These are phyloP conservation scores for Vultur gryphus DNA, from an alignment of 2,797 vertebrate species.

Conservation along the genomic window DNA sequence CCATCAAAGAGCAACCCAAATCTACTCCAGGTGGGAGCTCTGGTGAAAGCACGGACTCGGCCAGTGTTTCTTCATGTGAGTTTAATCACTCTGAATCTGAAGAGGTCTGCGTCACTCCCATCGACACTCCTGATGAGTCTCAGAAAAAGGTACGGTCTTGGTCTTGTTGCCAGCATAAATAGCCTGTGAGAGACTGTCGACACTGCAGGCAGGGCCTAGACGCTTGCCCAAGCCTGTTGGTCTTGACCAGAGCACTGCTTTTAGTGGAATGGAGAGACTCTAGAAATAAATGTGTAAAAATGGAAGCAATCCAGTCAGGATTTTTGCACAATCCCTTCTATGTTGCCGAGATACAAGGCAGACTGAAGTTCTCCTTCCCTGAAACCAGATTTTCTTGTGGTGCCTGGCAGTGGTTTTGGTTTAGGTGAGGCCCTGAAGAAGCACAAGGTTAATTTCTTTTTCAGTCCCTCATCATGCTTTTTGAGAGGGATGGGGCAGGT, in stretches of 20 bases:
- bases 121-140: constrained; percentile 74
- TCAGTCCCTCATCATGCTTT: background rate
- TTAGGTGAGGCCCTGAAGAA: background rate
- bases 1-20: constrained; percentile 82
- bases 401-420: background rate
- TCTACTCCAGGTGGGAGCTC: constrained; percentile 87
- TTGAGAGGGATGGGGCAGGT: background rate
- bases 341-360: background rate
- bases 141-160: constrained; percentile 82
- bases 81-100: constrained; percentile 83
- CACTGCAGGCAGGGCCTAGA: background rate
- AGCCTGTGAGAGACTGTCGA: background rate
- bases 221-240: background rate
- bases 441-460: background rate
- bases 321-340: background rate
- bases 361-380: background rate
- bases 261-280: background rate
- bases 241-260: background rate
- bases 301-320: background rate
- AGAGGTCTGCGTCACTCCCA: constrained; percentile 73
- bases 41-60: constrained; percentile 90
- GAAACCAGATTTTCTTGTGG: background rate
- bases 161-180: background rate
- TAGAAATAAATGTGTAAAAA: background rate
- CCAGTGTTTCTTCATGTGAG: constrained; percentile 91